Conservation (phyloP, 2,888 invertebrate genomes). For the Scotopteryx bipunctaria region DNA sequence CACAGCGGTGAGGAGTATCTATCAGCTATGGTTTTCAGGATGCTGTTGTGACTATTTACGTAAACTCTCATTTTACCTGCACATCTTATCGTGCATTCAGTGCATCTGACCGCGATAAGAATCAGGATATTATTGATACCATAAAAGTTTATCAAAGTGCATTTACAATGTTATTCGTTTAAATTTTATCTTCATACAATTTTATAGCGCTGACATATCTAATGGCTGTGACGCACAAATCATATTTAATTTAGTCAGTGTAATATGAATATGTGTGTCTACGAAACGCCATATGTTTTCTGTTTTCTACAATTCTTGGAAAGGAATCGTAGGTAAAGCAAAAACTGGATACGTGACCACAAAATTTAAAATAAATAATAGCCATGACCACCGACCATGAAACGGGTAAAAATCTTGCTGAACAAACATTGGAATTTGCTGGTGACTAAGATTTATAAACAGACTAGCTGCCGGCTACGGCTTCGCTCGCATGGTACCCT, state of each 20-base stretch:
- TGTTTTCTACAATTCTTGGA: too few relatives aligned
- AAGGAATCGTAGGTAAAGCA: too few relatives aligned
- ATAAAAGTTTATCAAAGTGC: constrained; percentile 8
- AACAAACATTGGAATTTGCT: too few relatives aligned
- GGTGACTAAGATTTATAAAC: constrained; percentile 6
- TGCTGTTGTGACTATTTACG: too few relatives aligned
- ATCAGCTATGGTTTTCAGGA: too few relatives aligned
- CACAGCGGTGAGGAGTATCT: too few relatives aligned
- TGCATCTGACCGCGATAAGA: constrained; percentile 15
- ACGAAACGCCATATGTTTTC: too few relatives aligned
- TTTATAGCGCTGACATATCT: background rate
- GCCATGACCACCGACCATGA: constrained; percentile 3
- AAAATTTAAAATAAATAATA: constrained; percentile 5
- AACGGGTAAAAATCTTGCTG: background rate
- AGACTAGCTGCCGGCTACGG: too few relatives aligned
- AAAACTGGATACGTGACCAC: background rate
- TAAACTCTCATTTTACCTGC: too few relatives aligned
- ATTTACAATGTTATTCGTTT: constrained; percentile 2
- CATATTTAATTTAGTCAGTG: constrained; percentile 10
- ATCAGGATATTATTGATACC: constrained; percentile 19
- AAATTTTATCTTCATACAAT: constrained; percentile 2
- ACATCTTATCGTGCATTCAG: too few relatives aligned
- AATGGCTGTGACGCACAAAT: constrained; percentile 6
- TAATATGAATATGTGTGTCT: background rate
- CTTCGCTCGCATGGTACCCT: too few relatives aligned